Conservation (phyloP, 2,797 vertebrate genomes). For the Somateria mollissima region DNA sequence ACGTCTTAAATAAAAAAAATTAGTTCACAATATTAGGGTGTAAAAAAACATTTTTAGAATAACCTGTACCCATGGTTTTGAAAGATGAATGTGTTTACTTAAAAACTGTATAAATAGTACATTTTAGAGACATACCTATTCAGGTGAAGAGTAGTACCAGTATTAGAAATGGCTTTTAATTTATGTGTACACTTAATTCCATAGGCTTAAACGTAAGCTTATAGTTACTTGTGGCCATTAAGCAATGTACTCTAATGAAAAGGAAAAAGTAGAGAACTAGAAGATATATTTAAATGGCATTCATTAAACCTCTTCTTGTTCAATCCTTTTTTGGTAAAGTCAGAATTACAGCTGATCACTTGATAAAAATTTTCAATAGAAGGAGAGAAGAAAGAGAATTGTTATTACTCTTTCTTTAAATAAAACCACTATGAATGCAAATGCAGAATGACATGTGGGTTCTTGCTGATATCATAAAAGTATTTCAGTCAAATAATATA, state of each 20-base stretch:
- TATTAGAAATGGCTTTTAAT: background rate
- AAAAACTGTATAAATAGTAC: background rate
- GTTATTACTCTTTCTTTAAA: background rate
- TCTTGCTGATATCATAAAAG: background rate
- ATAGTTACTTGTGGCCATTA: background rate
- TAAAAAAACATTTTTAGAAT: background rate
- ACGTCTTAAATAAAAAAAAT: background rate
- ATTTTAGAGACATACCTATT: background rate
- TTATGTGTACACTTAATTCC: background rate
- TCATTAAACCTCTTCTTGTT: background rate
- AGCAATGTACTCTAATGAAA: background rate
- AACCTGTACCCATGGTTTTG: background rate
- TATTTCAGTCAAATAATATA: background rate
- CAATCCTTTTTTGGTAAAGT: background rate
- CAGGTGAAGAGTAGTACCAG: fast-evolving
- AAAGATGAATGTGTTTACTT: background rate
- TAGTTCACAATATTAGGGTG: background rate
- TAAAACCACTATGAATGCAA: background rate
- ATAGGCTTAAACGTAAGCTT: background rate
- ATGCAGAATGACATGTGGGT: background rate
- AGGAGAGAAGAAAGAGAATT: background rate
- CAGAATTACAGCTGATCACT: background rate
- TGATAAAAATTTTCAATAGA: background rate
- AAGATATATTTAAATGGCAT: background rate
- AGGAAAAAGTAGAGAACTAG: background rate